Base-by-base conservation (phyloP, 2,888 invertebrate genomes). In the Torymus auratus region DNA sequence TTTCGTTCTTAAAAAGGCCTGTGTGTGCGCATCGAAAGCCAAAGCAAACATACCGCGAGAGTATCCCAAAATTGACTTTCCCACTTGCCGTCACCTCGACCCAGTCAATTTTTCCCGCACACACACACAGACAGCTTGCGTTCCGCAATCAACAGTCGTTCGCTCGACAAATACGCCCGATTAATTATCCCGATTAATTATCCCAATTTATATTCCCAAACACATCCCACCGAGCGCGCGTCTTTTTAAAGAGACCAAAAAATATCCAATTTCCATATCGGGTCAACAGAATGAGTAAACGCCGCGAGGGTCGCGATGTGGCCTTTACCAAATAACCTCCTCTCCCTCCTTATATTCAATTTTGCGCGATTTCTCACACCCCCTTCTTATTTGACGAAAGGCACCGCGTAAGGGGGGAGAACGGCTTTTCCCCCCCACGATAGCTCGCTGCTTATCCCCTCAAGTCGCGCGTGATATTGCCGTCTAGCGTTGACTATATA, bases 391-490 rank as follows among this genome's bases (percentile, higher is more conserved):
- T 75, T 65, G 62, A 53, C 62, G 53, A 23, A 62, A 62, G 11
- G 41, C 56, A 10, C 11, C 28, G 28, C 28, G 28, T 5, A 4
- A 2, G 28, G 2, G 28, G 4, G 28, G 28, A 13, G 53, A 41
- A 65, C 56, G 64, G 56, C 20, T 64, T 73, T 62, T 23, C 55
- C 28, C 4, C 7, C 7, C 28, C 28, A 0, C 62, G 53, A 60
- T 55, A 41, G 53, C 12, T 61, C 5, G 13, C 15, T 50, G 23
- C 17, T 15, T 2, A 15, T 55, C n/a, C 17, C 15, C 53, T 65
- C 78, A 71, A 78, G 64, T 78, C 78, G 71, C 71, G 71, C 71
- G 78, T 78, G 78, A 65, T 78, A 78, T 78, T 78, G 71, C 62
- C 23, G 3, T 28, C 28, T 28, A 15, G n/a, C 11, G 41, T 28